Conservation (phyloP, 2,797 vertebrate species). For the Notamacropus eugenii region DNA sequence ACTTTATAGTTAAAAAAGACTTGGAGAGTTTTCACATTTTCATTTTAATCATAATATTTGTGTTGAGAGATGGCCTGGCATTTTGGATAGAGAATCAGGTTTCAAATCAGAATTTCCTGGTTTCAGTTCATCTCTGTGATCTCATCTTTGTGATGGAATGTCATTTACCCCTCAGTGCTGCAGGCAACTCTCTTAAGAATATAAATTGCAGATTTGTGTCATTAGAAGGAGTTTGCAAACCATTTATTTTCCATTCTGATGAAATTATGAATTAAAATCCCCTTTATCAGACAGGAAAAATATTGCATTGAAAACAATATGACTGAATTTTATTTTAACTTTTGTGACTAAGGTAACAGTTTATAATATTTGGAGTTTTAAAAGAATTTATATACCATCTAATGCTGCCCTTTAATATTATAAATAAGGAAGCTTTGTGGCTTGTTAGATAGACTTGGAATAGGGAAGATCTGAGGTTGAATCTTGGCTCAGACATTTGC, state of each 20-base stretch:
- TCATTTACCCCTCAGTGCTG: not conserved
- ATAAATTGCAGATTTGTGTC: not conserved
- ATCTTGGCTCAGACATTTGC: not conserved
- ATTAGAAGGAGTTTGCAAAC: not conserved
- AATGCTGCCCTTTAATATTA: not conserved
- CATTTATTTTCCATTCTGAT: not conserved
- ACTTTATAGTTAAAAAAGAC: constrained; percentile 34
- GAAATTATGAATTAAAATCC: not conserved
- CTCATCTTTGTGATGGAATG: not conserved
- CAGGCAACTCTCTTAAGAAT: not conserved
- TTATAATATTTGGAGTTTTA: not conserved
- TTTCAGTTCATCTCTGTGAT: not conserved
- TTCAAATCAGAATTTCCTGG: not conserved
- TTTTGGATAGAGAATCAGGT: not conserved
- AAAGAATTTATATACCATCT: not conserved
- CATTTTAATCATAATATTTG: not conserved
- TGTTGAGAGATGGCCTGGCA: not conserved
- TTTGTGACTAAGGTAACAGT: not conserved
- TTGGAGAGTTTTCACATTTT: constrained; percentile 10
- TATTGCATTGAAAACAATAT: not conserved
- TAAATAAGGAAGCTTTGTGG: not conserved
- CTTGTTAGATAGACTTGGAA: not conserved
- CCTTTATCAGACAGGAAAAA: not conserved
- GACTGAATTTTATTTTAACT: not conserved
- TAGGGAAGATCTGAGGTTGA: not conserved